Evolutionary conservation across 2,888 invertebrate genomes (phyloP), one percentile per base, ranked within the genome.

Genomic region (Rutpela maculata): DNA sequence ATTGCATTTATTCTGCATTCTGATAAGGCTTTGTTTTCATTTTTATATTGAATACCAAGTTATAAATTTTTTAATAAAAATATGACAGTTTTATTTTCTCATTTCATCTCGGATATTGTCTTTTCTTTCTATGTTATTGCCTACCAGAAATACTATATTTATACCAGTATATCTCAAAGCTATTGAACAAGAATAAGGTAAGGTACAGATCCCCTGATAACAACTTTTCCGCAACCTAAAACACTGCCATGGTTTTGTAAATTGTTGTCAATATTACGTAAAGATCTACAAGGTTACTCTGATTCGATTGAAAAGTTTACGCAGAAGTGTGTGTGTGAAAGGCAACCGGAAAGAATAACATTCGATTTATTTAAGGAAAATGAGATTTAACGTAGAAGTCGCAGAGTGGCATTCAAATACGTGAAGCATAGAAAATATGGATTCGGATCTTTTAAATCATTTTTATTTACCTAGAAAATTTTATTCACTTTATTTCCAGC

Each of bases 201-300:
- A 35, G 43, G 22, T 31, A 50, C 70, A 59, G 70, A 70, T 70
- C 60, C 60, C 70, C 70, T 18, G 70, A 70, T 70, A 60, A 70
- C 60, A 70, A 60, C 70, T 70, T 70, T 70, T 70, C 22, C 35
- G 1, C 60, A 26, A 22, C 70, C 70, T 60, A 26, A 26, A 67
- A 60, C 43, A 70, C 19, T 38, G 70, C 60, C 38, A 22, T 22
- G 59, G 60, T 59, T 70, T 59, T 70, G 60, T 59, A 60, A 70
- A 70, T 70, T 60, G 70, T 60, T 70, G 12, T 59, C 70, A 43
- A 60, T 70, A 70, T 60, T 70, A 43, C 57, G 43, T 22, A 70
- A 60, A 60, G 70, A 70, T 70, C 70, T 70, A 70, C 70, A 43
- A 60, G 19, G 50, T 18, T 26, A 18, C 35, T 56, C 19, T 19